These are phyloP conservation scores for Volucella bombylans DNA, from an alignment of 2,888 invertebrate species.

Conservation along the genomic window DNA sequence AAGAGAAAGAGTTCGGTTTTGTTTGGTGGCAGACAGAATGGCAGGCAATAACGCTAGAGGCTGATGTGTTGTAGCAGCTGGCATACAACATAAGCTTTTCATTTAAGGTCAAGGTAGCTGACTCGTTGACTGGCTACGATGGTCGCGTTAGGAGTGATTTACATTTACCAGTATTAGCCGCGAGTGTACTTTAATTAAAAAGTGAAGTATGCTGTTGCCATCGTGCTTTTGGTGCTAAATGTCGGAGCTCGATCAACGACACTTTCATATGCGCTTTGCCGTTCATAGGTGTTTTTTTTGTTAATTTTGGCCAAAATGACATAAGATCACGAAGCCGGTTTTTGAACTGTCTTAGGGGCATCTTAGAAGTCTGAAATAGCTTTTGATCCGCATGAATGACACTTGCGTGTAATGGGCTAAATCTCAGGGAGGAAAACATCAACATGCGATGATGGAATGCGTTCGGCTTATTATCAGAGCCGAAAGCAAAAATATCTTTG, in stretches of 20 bases:
- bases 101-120: slow-evolving; percentile 67
- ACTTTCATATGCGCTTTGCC: slow-evolving; percentile 34
- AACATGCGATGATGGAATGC: too few relatives aligned
- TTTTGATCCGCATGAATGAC: too few relatives aligned
- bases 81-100: slow-evolving; percentile 1
- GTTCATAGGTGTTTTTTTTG: not conserved
- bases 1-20: slow-evolving; percentile 1
- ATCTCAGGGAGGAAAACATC: too few relatives aligned
- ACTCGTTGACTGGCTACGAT: slow-evolving; percentile 25
- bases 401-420: too few relatives aligned
- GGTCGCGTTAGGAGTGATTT: slow-evolving; percentile 48
- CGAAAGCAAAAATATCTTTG: too few relatives aligned
- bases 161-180: slow-evolving; percentile 34
- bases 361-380: too few relatives aligned
- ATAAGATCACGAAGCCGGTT: too few relatives aligned
- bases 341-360: too few relatives aligned
- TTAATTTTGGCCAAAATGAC: too few relatives aligned
- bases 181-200: slow-evolving; percentile 34
- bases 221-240: slow-evolving; percentile 34
- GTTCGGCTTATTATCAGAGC: too few relatives aligned
- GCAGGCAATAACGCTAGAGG: slow-evolving; percentile 19
- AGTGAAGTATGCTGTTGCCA: slow-evolving; percentile 49
- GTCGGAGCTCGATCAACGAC: slow-evolving; percentile 25
- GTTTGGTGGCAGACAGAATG: slow-evolving; percentile 37
- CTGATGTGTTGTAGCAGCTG: not conserved